Evolutionary conservation across 2,888 invertebrate genomes (phyloP), one percentile per base, ranked within the genome.

Genomic region (Cephus nigrinus): DNA sequence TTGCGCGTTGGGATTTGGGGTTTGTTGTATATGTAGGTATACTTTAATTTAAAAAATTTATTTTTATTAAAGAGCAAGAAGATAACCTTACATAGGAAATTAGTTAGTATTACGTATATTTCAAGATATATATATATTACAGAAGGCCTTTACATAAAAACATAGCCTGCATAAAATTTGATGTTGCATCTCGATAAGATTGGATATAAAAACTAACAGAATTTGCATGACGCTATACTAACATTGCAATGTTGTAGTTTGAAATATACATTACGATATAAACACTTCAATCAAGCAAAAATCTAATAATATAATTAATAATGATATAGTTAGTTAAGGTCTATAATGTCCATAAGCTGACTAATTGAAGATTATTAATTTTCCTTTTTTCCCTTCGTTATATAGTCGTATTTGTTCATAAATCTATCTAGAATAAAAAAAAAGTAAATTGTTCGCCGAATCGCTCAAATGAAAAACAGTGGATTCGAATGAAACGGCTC

Each of bases 1-100:
- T 85, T 97, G 97, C 87, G 97, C 97, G 0, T 93, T 96, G 81
- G 97, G 97, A 12, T 96, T 97, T 82, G 97, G 97, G 1, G 96
- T 97, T 12, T 97, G 97, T 89, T 97, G 97, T 91, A 94, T 97
- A 77, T 97, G 97, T 97, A 91, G 95, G 96, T 95, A 85, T 78
- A 76, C 2, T 5, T 55, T 9, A 23, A 23, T 23, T 55, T 23
- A 23, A 55, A 55, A 23, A 23, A 9, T 9, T 0, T 9, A 40
- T 40, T 40, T 40, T 40, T 55, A 55, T 23, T 23, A 55, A 55
- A 23, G 2, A 2, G 2, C 2, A 55, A 55, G 9, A 23, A 55
- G 55, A 55, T 23, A 23, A 55, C 55, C 55, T 23, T 9, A 15
- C 5, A 23, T 15, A 40, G 0, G 15, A 5, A 40, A 15, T 40